Conservation (phyloP, 2,888 invertebrate genomes). For the Athetis lepigone region DNA sequence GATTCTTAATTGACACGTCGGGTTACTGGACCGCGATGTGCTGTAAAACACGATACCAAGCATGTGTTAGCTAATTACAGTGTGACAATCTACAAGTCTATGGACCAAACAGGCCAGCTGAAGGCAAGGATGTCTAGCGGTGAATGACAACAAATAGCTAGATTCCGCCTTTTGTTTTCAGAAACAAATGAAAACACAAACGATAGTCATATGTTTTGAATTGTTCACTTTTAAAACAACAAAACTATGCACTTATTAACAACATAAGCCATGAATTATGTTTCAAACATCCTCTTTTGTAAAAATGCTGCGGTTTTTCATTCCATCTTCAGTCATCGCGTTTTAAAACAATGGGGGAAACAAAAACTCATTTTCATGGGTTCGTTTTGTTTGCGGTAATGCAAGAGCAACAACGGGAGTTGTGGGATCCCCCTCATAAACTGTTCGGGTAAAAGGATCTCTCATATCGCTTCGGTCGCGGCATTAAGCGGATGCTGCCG, state of each 20-base stretch:
- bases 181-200: slow-evolving; percentile 19
- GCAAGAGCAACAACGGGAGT: slow-evolving; percentile 79
- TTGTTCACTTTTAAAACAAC: slow-evolving; percentile 19
- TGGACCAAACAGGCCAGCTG: slow-evolving; percentile 59
- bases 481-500: slow-evolving; percentile 72
- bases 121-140: slow-evolving; percentile 61
- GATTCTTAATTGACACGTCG: slow-evolving; percentile 83
- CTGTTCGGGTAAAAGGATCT: slow-evolving; percentile 73
- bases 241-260: slow-evolving; percentile 31
- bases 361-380: slow-evolving; percentile 74
- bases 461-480: slow-evolving; percentile 73
- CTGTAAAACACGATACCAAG: slow-evolving; percentile 77
- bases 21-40: slow-evolving; percentile 80
- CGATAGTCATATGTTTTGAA: neutral
- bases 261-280: slow-evolving; percentile 29
- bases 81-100: slow-evolving; percentile 74
- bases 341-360: slow-evolving; percentile 72
- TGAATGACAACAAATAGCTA: slow-evolving; percentile 17
- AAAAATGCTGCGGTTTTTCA: slow-evolving; percentile 58
- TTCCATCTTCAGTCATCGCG: slow-evolving; percentile 62
- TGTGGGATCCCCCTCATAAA: slow-evolving; percentile 76
- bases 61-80: slow-evolving; percentile 77
- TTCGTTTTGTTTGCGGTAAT: slow-evolving; percentile 80
- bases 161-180: slow-evolving; percentile 24
- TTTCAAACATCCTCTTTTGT: slow-evolving; percentile 37